Evolutionary conservation across 2,888 invertebrate genomes (phyloP).

Genomic region (Stenichneumon culpator): DNA sequence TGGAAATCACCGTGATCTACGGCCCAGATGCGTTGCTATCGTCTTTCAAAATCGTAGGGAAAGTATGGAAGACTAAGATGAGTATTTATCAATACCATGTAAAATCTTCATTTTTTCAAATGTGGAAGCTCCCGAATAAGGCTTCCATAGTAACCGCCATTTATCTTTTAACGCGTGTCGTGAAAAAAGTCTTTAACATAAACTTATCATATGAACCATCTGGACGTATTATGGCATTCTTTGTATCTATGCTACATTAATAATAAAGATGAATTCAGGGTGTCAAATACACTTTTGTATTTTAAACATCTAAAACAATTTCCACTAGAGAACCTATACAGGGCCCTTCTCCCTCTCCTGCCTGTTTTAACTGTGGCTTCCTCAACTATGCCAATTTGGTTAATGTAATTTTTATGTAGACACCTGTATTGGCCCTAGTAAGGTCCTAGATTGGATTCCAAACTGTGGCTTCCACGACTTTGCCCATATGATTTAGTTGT

Average conservation of each 20-base stretch:
- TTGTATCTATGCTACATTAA: background rate
- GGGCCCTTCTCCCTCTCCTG: background rate
- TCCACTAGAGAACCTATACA: background rate
- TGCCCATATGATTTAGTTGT: background rate
- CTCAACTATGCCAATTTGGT: background rate
- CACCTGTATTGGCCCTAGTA: slow-evolving; percentile 3
- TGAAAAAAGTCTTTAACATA: no score
- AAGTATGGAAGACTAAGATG: no score
- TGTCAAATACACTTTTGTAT: background rate
- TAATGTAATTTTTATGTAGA: background rate
- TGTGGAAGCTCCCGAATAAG: no score
- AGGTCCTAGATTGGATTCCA: background rate
- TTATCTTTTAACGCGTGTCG: no score
- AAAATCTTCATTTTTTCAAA: no score
- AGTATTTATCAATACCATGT: no score
- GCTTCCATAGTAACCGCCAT: no score
- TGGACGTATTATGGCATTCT: background rate
- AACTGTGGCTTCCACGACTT: slow-evolving; percentile 3
- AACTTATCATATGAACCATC: background rate
- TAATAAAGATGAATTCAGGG: background rate
- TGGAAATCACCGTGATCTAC: no score
- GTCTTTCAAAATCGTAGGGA: no score
- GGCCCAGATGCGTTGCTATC: no score
- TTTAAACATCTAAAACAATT: background rate
- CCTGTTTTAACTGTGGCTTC: background rate